phyloP scores from a whole-genome alignment of 2,113 vertebrate genomes.

The Oreochromis spilurus region DNA sequence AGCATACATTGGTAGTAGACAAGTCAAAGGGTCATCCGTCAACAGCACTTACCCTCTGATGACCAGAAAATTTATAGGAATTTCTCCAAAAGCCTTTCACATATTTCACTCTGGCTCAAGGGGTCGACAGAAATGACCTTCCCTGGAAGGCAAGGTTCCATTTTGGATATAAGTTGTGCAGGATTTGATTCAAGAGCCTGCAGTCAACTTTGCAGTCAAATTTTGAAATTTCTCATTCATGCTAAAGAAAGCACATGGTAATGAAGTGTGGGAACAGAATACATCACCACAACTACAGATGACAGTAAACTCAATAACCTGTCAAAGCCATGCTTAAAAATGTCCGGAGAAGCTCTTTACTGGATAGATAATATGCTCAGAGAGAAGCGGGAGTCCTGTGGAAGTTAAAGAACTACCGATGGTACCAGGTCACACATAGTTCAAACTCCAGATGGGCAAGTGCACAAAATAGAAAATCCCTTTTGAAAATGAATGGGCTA shows the following conservation, averaged over 20 bases:
- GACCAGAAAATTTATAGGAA: not conserved
- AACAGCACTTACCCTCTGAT: not conserved
- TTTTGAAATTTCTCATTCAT: not conserved
- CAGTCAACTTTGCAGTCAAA: not conserved
- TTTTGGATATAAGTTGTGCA: not conserved
- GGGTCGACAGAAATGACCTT: not conserved
- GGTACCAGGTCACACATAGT: not conserved
- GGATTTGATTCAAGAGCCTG: not conserved
- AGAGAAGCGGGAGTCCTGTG: not conserved
- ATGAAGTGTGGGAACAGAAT: not conserved
- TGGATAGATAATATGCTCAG: not conserved
- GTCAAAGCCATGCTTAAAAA: not conserved
- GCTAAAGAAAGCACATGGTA: not conserved
- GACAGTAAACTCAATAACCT: not conserved
- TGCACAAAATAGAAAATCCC: not conserved
- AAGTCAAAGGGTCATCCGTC: not conserved
- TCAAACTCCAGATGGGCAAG: not conserved
- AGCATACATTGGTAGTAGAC: not conserved
- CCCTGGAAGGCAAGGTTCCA: not conserved
- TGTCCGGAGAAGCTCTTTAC: not conserved
- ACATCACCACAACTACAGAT: not conserved
- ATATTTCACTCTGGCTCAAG: not conserved
- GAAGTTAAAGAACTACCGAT: not conserved
- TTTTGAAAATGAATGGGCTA: not conserved
- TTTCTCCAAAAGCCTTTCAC: not conserved